phyloP scores from a whole-genome alignment of 2,113 vertebrate species.

The Dendrocopos noguchii region DNA sequence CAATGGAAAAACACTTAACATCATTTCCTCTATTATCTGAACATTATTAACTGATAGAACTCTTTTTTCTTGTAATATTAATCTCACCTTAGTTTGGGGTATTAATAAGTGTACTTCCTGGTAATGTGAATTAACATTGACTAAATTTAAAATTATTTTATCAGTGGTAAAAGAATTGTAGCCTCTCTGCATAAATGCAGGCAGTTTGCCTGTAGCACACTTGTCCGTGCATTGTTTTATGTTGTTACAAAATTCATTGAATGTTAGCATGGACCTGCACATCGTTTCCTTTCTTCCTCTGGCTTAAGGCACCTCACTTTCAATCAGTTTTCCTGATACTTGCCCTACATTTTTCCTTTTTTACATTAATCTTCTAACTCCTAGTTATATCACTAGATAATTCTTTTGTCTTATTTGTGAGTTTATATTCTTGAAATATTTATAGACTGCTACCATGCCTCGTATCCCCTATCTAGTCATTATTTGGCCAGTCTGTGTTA shows the following conservation, averaged over 20 bases:
- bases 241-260: background rate
- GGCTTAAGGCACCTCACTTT: background rate
- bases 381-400: constrained; percentile 26
- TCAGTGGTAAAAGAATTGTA: background rate
- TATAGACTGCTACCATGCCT: constrained; percentile 47
- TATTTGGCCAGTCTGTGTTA: background rate
- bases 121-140: background rate
- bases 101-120: background rate
- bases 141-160: background rate
- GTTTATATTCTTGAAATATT: constrained; percentile 48
- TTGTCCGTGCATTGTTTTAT: background rate
- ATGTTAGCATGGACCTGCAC: background rate
- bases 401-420: constrained; percentile 42
- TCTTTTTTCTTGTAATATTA: background rate
- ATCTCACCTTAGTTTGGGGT: background rate
- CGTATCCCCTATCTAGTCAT: background rate
- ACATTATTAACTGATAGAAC: background rate
- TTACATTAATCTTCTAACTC: constrained; percentile 10
- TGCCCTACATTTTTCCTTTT: background rate
- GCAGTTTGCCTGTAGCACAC: background rate
- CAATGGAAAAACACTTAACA: background rate
- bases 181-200: background rate
- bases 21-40: background rate
- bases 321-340: background rate
- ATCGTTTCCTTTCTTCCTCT: background rate